These are phyloP conservation scores for Drosophila mimetica DNA, from an alignment of 2,888 invertebrate genomes.

Conservation along the genomic window DNA sequence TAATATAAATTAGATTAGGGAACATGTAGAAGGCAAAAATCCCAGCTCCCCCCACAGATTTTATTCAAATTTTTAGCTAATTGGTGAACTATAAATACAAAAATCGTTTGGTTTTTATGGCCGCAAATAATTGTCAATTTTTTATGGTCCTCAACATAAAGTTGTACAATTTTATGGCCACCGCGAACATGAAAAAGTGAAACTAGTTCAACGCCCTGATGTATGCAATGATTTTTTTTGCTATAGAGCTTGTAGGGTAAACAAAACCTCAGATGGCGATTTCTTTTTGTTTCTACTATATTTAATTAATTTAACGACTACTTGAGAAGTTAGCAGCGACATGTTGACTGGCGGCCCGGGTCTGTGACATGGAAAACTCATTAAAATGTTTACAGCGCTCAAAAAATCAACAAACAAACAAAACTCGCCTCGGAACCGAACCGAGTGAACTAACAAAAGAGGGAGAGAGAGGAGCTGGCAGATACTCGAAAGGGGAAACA, in stretches of 20 bases:
- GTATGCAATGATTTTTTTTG: conserved; percentile 18
- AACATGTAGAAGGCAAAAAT: conserved; percentile 1
- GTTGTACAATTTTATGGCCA: conserved; percentile 49
- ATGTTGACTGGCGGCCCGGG: conserved; percentile 37
- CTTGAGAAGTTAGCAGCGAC: conserved; percentile 78
- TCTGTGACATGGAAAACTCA: conserved; percentile 78
- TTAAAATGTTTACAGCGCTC: conserved; percentile 80
- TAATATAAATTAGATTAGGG: conserved; percentile 58
- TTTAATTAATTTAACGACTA: conserved; percentile 82
- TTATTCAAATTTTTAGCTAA: conserved; percentile 49
- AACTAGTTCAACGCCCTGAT: conserved; percentile 39
- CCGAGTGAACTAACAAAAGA: conserved; percentile 34
- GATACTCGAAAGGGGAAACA: conserved; percentile 21
- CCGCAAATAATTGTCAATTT: conserved; percentile 67
- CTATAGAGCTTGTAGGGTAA: conserved; percentile 12
- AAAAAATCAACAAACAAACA: conserved; percentile 67
- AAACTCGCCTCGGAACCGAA: conserved; percentile 32
- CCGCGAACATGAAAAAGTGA: not conserved
- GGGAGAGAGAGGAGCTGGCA: conserved; percentile 12
- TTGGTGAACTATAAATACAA: conserved; percentile 54
- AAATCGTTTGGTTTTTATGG: conserved; percentile 57
- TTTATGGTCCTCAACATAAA: conserved; percentile 55
- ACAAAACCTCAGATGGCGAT: conserved; percentile 17
- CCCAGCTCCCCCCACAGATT: not conserved
- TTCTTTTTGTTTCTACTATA: conserved; percentile 62